A percentile compares a stretch with the other conserved stretches of the same genome.
Conservation (phyloP, 1,140 invertebrate genomes). For the Mylabris phalerata region DNA sequence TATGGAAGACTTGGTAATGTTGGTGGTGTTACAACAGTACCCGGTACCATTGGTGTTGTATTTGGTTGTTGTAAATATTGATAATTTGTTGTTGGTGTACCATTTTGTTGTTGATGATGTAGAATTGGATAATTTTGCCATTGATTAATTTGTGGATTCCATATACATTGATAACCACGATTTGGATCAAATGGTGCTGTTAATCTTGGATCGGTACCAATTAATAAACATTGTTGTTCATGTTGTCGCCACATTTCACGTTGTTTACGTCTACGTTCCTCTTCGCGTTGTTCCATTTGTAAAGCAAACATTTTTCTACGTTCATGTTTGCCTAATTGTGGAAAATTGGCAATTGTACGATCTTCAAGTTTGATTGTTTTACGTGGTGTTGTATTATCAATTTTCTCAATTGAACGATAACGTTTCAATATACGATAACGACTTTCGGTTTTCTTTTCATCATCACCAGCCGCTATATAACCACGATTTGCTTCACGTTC, state of each 20-base stretch:
- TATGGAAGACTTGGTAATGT: slow-evolving; percentile 20
- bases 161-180: slow-evolving; percentile 51
- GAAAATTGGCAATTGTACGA: slow-evolving; percentile 41
- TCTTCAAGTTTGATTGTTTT: slow-evolving; percentile 17
- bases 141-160: slow-evolving; percentile 52
- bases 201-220: slow-evolving; percentile 52
- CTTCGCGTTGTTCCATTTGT: slow-evolving; percentile 63
- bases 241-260: slow-evolving; percentile 57
- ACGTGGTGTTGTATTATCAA: not conserved
- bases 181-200: slow-evolving; percentile 50
- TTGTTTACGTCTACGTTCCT: slow-evolving; percentile 53
- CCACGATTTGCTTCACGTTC: slow-evolving; percentile 72
- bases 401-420: slow-evolving; percentile 29
- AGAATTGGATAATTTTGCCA: slow-evolving; percentile 53
- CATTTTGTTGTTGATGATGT: slow-evolving; percentile 8
- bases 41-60: slow-evolving; percentile 1
- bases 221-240: slow-evolving; percentile 53
- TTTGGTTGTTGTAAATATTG: slow-evolving; percentile 3
- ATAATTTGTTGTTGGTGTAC: slow-evolving; percentile 1
- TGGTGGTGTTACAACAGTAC: slow-evolving; percentile 19
- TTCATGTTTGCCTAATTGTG: slow-evolving; percentile 58
- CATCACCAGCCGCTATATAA: slow-evolving; percentile 30
- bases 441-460: slow-evolving; percentile 37
- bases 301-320: slow-evolving; percentile 69
- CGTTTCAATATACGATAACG: slow-evolving; percentile 33